Base-by-base conservation (phyloP, 2,113 vertebrate species). In the Hypomesus transpacificus region DNA sequence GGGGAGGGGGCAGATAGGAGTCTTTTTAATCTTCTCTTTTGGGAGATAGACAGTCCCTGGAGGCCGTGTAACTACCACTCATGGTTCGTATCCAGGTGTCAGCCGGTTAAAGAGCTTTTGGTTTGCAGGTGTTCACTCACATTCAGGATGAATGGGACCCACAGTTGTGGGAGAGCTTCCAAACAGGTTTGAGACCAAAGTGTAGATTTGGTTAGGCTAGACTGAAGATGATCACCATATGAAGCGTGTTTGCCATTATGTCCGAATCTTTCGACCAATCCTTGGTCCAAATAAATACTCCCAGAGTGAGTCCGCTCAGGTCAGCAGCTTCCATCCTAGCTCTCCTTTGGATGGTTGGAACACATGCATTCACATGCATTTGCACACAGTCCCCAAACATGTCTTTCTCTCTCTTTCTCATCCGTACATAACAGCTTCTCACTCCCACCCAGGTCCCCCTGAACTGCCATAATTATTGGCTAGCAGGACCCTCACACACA, bases 241-340 rank as follows among this genome's bases (percentile, higher is more conserved):
- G 39, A 46, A 46, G 39, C 39, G 16, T n/a, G 6, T 18, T 56
- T 56, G 16, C 54, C 11, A 3, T 56, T 56, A 20, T n/a, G 16
- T 56, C 53, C 8, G 17, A 50, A 3, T 66, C 17, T 66, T 56
- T 56, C 54, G 0, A 18, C 6, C 16, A 2, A 21, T 46, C 6
- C 7, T 4, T n/a, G 13, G 76, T 75, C 78, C 84, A 85, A 74
- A 84, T 79, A 86, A 87, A 83, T 78, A 78, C 63, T 77, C 70
- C 61, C 69, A 20, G 63, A 74, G 73, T 52, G 77, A 82, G 82
- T 84, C 85, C 76, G 56, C 31, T 59, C 65, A 69, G 85, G 80
- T 86, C 84, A 80, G 64, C 80, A 62, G 70, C 72, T 78, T 72
- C 70, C 77, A 60, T 64, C 50, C 3, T 74, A 50, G 67, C 77